Conservation (phyloP, 2,888 invertebrate genomes). For the Callyntrura guangdongensis region DNA sequence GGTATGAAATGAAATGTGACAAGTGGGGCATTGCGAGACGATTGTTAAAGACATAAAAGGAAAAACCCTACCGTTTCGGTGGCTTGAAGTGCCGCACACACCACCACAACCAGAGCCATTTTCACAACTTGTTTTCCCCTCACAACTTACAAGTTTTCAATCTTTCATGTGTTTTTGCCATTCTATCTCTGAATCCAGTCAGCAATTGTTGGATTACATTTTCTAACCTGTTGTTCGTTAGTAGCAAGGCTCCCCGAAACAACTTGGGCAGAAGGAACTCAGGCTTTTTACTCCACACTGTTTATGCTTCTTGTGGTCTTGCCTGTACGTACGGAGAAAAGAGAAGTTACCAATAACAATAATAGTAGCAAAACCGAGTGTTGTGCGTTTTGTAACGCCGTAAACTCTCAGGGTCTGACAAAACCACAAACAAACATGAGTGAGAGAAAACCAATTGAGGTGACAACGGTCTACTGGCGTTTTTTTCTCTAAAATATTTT, state of each 20-base stretch:
- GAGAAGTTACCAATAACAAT: not conserved
- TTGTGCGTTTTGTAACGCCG: not conserved
- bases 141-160: constrained; percentile 14
- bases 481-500: constrained; percentile 10
- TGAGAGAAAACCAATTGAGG: constrained; percentile 18
- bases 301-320: not conserved
- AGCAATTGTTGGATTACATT: not conserved
- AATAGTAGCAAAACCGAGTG: not conserved
- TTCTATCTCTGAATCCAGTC: not conserved
- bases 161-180: not conserved
- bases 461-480: not conserved
- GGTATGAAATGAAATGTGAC: not conserved
- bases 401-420: not conserved
- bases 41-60: not conserved
- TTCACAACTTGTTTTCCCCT: not conserved
- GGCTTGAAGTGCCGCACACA: not conserved
- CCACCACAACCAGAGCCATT: not conserved
- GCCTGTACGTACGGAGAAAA: not conserved
- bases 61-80: not conserved
- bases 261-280: too few relatives aligned
- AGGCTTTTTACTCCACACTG: not conserved
- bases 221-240: not conserved
- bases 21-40: not conserved
- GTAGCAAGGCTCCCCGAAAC: too few relatives aligned
- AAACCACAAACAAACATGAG: constrained; percentile 36